Evolutionary conservation across 2,888 invertebrate species (phyloP).

Genomic region (Spodoptera exigua): DNA sequence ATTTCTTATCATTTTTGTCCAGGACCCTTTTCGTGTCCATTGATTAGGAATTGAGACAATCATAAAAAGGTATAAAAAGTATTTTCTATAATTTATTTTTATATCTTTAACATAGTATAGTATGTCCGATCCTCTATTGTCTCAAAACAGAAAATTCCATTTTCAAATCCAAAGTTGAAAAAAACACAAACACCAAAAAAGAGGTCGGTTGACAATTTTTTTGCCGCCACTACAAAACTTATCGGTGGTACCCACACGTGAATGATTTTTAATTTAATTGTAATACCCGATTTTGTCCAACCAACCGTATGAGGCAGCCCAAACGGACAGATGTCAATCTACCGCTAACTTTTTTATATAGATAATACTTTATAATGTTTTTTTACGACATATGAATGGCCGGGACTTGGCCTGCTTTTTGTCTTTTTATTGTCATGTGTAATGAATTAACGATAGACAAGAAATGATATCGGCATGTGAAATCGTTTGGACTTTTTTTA

Average conservation of each 20-base stretch:
- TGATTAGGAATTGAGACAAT: no score
- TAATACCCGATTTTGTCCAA: slow-evolving; percentile 87
- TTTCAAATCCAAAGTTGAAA: slow-evolving; percentile 11
- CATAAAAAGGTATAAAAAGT: no score
- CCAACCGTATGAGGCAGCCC: slow-evolving; percentile 77
- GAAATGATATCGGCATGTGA: slow-evolving; percentile 72
- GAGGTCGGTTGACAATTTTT: slow-evolving; percentile 51
- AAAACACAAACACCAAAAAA: slow-evolving; percentile 30
- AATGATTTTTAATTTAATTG: slow-evolving; percentile 89
- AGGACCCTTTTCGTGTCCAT: no score
- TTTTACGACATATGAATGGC: slow-evolving; percentile 68
- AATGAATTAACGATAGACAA: slow-evolving; percentile 77
- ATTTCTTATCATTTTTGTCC: no score
- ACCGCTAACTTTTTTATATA: slow-evolving; percentile 71
- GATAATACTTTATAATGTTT: slow-evolving; percentile 56
- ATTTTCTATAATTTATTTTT: no score
- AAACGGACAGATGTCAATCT: slow-evolving; percentile 85
- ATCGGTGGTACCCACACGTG: slow-evolving; percentile 78
- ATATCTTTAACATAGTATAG: no score
- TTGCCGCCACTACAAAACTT: slow-evolving; percentile 71
- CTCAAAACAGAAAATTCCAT: slow-evolving; percentile 10
- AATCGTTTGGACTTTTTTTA: slow-evolving; percentile 63
- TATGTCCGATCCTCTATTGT: neutral
- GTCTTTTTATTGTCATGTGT: slow-evolving; percentile 76
- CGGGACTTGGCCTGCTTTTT: slow-evolving; percentile 65